Base-by-base conservation (phyloP, 2,797 vertebrate species). In the Clarias fuscus region DNA sequence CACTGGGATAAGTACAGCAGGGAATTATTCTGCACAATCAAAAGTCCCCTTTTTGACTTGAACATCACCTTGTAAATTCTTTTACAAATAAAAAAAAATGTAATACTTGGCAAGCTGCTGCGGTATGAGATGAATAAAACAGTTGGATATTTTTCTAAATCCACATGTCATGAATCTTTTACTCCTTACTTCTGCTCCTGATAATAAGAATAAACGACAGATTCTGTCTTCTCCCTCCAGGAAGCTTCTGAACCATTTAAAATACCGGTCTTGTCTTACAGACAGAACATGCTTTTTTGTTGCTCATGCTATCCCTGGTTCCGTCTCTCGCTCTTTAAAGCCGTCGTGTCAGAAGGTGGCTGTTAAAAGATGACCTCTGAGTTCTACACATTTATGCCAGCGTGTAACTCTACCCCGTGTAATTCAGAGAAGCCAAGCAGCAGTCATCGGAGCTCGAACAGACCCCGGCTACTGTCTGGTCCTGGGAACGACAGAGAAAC, bases 351-450 rank as follows among this genome's bases (percentile, higher is more conserved):
- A 58, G 73, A 90, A 84, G 83, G 72, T 83, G 79, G 68, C 48
- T 85, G 89, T 88, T 92, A 91, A 91, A 85, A 88, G 82, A 85
- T 37, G 90, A 91, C 91, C 91, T 91, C 84, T 92, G 88, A 89
- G 82, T 81, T 14, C 48, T 53, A 53, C 48, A 53, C 48, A 53
- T 86, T 85, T 72, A 81, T 81, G 64, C 82, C 62, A 24, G 71
- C 18, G 10, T 3, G 79, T 88, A 89, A 80, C 89, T 75, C 59
- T 82, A 88, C 56, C 70, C 62, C 10, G 40, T 53, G 48, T 53
- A 53, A 53, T 33, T 22, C 40, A 78, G 70, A 80, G 43, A 24
- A 33, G 17, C 75, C 58, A 33, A 56, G 22, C 22, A 20, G 59
- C 13, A 67, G 7, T 22, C 30, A 40, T 40, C 33, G 65, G 53